phyloP scores from a whole-genome alignment of 2,888 invertebrate species.

The Trichacis sp. region DNA sequence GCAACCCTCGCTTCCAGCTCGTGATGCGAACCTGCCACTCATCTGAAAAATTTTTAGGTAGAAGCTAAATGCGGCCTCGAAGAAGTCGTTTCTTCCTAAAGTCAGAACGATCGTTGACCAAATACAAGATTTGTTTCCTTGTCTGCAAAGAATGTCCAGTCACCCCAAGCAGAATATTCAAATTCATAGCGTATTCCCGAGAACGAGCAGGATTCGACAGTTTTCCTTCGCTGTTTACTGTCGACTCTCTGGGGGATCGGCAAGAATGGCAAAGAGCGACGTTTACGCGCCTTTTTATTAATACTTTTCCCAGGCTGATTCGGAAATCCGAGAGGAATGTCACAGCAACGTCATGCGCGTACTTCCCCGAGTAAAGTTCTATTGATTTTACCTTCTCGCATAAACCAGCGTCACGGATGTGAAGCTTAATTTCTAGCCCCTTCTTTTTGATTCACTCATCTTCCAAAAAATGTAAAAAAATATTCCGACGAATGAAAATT shows the following conservation, averaged over 20 bases:
- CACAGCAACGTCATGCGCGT: background rate
- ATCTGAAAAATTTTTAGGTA: too few species aligned
- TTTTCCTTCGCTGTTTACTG: conserved; percentile 17
- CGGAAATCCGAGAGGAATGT: background rate
- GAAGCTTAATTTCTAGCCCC: background rate
- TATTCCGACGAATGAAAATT: background rate
- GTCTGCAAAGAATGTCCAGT: too few species aligned
- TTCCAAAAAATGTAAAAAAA: background rate
- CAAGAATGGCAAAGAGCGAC: conserved; percentile 14
- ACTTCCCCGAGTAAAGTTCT: too few species aligned
- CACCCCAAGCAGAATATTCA: too few species aligned
- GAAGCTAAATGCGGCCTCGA: too few species aligned
- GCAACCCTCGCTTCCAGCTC: too few species aligned
- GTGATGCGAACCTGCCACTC: too few species aligned
- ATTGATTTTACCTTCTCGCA: background rate
- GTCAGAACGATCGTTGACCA: too few species aligned
- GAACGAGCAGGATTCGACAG: conserved; percentile 2
- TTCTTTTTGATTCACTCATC: background rate
- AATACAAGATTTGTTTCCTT: too few species aligned
- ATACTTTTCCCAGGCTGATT: background rate
- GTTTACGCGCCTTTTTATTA: conserved; percentile 15
- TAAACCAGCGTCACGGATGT: background rate
- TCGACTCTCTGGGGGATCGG: conserved; percentile 11
- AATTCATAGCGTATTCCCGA: too few species aligned
- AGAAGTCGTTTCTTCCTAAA: too few species aligned